Evolutionary conservation across 2,888 invertebrate species (phyloP).

Genomic region (Dyspetes luteomarginatus): DNA sequence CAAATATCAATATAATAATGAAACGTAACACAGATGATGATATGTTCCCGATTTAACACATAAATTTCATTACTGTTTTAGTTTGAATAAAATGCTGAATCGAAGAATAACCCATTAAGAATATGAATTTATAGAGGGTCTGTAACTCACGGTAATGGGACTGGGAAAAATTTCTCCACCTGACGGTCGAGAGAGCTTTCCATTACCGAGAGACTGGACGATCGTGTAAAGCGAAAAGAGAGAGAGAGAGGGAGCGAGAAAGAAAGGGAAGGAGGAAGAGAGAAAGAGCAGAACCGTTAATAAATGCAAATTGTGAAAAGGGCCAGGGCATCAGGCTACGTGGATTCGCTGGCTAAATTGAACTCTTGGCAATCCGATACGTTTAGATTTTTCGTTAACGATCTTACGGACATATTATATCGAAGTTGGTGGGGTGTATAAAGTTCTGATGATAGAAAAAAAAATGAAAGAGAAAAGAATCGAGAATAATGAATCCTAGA

Average conservation of each 20-base stretch:
- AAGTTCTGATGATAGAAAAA: neutral
- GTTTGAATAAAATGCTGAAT: constrained; percentile 9
- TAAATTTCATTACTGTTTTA: too few species aligned
- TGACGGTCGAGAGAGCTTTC: constrained; percentile 5
- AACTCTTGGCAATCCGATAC: constrained; percentile 24
- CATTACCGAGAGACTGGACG: too few species aligned
- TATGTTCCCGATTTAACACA: too few species aligned
- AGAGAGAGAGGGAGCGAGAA: neutral
- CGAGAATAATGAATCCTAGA: neutral
- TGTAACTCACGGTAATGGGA: neutral
- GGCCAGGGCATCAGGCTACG: neutral
- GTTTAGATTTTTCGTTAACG: constrained; percentile 22
- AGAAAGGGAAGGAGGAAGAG: neutral
- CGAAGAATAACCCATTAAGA: constrained; percentile 8
- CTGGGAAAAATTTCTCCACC: constrained; percentile 2
- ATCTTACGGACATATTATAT: constrained; percentile 7
- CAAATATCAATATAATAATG: too few species aligned
- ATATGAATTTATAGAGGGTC: constrained; percentile 2
- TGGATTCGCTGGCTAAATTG: constrained; percentile 21
- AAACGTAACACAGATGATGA: too few species aligned
- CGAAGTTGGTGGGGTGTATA: neutral
- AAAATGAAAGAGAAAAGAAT: neutral
- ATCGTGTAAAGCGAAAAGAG: neutral
- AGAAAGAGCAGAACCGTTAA: constrained; percentile 26
- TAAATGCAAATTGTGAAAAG: constrained; percentile 54